A percentile compares a stretch with the other conserved stretches of the same genome.
These are phyloP conservation scores for Neodiprion fabricii DNA, from an alignment of 1,140 invertebrate species.

Conservation along the genomic window DNA sequence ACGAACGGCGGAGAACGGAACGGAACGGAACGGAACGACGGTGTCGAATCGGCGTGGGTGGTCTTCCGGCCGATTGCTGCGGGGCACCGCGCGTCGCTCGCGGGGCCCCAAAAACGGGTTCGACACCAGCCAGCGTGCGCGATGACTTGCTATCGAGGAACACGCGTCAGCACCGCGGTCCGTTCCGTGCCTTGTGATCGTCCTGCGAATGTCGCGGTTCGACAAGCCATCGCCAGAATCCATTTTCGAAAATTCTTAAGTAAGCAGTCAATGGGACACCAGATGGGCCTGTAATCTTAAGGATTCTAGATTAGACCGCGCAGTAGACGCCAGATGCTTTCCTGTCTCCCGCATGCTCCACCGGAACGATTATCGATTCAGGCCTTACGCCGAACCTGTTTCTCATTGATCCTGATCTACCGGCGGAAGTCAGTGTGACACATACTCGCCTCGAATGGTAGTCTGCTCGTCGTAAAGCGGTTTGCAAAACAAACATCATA, in stretches of 20 bases:
- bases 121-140: background rate
- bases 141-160: background rate
- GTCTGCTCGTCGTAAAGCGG: no score
- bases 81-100: background rate
- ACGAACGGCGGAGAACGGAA: no score
- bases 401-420: no score
- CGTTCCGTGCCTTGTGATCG: no score
- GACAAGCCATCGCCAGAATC: background rate
- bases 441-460: no score
- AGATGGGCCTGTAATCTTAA: background rate
- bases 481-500: no score
- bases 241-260: background rate
- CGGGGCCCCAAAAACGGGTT: background rate
- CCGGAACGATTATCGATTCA: background rate
- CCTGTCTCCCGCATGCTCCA: background rate
- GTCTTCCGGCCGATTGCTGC: background rate
- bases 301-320: background rate
- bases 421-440: no score
- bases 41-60: background rate
- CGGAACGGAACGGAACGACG: no score
- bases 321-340: background rate
- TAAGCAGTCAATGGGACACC: background rate
- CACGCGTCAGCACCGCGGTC: background rate
- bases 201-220: no score
- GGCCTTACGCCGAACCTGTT: no score